Conservation (phyloP, 2,113 vertebrate species). For the Laticauda laticaudata region DNA sequence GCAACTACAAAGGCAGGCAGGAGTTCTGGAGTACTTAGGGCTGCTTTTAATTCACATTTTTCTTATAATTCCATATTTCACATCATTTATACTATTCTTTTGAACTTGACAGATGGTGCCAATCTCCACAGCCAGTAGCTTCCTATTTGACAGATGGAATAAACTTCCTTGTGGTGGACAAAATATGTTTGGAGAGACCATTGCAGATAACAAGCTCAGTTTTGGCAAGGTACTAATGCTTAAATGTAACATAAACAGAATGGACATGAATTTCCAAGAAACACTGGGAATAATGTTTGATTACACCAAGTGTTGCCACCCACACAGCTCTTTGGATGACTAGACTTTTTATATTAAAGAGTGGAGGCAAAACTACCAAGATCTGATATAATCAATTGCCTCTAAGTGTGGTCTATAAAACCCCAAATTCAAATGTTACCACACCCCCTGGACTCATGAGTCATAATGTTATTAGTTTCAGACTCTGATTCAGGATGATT, state of each 20-base stretch:
- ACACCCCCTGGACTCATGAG: not conserved
- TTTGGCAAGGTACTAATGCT: conserved; percentile 33
- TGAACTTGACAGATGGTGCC: conserved; percentile 3
- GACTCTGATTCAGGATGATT: not conserved
- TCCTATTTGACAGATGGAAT: conserved; percentile 21
- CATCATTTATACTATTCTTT: not conserved
- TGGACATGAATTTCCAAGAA: conserved; percentile 5
- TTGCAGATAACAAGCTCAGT: conserved; percentile 10
- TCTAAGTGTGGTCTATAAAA: not conserved
- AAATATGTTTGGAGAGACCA: not conserved
- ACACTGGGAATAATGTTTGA: conserved; percentile 27
- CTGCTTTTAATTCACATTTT: not conserved
- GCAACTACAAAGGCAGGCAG: not conserved
- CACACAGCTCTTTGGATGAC: conserved; percentile 38
- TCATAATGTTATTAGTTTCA: not conserved
- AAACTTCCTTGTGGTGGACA: not conserved
- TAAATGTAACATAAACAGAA: not conserved
- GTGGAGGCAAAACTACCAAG: not conserved
- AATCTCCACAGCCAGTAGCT: not conserved
- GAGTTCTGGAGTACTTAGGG: not conserved
- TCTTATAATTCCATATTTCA: not conserved
- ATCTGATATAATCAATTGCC: not conserved
- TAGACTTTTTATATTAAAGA: conserved; percentile 48
- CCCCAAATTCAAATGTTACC: not conserved
- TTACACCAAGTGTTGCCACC: conserved; percentile 29